These are phyloP conservation scores for Steinernema khuongi DNA, from an alignment of 1,140 invertebrate species.

Conservation along the genomic window DNA sequence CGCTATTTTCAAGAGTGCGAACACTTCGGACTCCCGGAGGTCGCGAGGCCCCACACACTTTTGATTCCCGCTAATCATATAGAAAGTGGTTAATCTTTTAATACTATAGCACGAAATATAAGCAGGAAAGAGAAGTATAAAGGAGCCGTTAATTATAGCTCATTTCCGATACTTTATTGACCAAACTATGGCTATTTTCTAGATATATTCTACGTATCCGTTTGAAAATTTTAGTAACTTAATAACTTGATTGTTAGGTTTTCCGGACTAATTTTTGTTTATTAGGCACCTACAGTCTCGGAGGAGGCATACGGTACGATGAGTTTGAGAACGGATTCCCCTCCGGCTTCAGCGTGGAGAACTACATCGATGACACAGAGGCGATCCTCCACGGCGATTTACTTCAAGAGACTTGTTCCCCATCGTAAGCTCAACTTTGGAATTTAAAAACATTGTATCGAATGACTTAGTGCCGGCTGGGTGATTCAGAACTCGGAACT, in stretches of 20 bases:
- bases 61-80: no score
- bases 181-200: no score
- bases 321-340: conserved; percentile 47
- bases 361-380: conserved; percentile 41
- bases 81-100: no score
- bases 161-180: no score
- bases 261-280: neutral
- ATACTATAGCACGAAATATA: no score
- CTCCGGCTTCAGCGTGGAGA: conserved; percentile 45
- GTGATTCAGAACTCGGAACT: conserved; percentile 47
- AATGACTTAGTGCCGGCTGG: conserved; percentile 47
- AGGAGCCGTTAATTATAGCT: no score
- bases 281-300: conserved; percentile 51
- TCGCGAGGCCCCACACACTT: no score
- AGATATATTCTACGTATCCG: no score
- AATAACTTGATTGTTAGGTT: no score
- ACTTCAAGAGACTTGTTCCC: neutral
- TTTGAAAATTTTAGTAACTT: no score
- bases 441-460: neutral
- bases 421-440: conserved; percentile 6
- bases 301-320: conserved; percentile 54
- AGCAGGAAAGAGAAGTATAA: no score
- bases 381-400: conserved; percentile 20
- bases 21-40: neutral
- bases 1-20: neutral